Evolutionary conservation across 2,888 invertebrate genomes (phyloP).

Genomic region (Melanostoma scalare): DNA sequence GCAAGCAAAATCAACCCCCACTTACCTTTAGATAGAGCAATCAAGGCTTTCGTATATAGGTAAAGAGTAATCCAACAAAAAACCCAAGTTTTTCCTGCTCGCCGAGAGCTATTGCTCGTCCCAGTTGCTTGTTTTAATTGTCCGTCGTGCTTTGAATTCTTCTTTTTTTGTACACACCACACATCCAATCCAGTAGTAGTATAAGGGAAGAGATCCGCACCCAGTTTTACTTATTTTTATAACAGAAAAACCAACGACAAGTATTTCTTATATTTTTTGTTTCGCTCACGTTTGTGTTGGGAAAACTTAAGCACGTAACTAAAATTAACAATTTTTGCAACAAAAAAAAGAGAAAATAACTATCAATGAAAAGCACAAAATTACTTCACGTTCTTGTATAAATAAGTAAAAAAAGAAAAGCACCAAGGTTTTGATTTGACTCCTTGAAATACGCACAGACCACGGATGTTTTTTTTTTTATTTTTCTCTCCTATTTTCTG

Average conservation of each 20-base stretch:
- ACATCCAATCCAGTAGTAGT: slow-evolving; percentile 24
- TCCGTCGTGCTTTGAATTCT: slow-evolving; percentile 33
- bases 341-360: slow-evolving; percentile 5
- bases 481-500: slow-evolving; percentile 8
- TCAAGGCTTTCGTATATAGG: slow-evolving; percentile 45
- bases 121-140: slow-evolving; percentile 34
- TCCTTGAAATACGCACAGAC: slow-evolving; percentile 41
- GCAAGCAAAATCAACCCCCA: slow-evolving; percentile 1
- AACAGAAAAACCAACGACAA: slow-evolving; percentile 3
- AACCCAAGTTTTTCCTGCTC: slow-evolving; percentile 16
- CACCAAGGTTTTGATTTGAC: slow-evolving; percentile 33
- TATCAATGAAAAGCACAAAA: slow-evolving; percentile 24
- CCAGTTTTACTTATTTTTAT: slow-evolving; percentile 62
- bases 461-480: slow-evolving; percentile 25
- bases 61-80: slow-evolving; percentile 47
- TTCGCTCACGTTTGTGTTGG: not conserved
- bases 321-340: slow-evolving; percentile 50
- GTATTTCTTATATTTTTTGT: slow-evolving; percentile 18
- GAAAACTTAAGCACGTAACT: slow-evolving; percentile 39
- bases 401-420: slow-evolving; percentile 10
- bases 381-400: slow-evolving; percentile 9
- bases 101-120: slow-evolving; percentile 23
- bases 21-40: slow-evolving; percentile 60
- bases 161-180: slow-evolving; percentile 9
- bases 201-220: slow-evolving; percentile 52